A percentile compares a stretch with the other conserved stretches of the same genome.
These are phyloP conservation scores for Myoxocephalus aenaeus DNA, from an alignment of 2,797 vertebrate species.

Conservation along the genomic window DNA sequence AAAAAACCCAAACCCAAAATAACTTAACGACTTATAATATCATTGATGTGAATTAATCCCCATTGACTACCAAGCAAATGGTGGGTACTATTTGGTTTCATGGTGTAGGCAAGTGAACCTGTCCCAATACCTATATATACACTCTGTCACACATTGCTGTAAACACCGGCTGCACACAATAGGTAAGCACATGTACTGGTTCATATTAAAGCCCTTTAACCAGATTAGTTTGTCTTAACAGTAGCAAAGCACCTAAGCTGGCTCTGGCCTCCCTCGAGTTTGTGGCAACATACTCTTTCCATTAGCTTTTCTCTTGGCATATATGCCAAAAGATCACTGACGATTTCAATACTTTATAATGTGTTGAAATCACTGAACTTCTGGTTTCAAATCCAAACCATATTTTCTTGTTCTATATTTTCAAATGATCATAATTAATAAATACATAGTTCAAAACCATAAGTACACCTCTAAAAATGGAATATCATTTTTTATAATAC, in stretches of 20 bases:
- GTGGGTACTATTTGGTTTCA: not conserved
- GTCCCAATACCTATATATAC: not conserved
- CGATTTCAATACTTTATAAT: not conserved
- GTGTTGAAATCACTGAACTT: not conserved
- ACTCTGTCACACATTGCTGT: slow-evolving; percentile 18
- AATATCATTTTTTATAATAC: not conserved
- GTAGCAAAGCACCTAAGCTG: slow-evolving; percentile 65
- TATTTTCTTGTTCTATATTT: not conserved
- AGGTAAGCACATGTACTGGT: slow-evolving; percentile 52
- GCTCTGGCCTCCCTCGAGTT: slow-evolving; percentile 41
- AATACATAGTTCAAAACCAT: not conserved
- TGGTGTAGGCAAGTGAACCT: not conserved
- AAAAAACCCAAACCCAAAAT: not conserved
- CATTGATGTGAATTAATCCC: not conserved
- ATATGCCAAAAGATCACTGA: slow-evolving; percentile 6
- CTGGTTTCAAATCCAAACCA: not conserved
- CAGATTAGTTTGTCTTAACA: slow-evolving; percentile 80
- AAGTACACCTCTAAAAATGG: not conserved
- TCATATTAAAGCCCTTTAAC: slow-evolving; percentile 67
- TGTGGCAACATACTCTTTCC: slow-evolving; percentile 40
- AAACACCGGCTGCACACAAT: slow-evolving; percentile 56
- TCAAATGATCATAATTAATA: not conserved
- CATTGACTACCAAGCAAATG: not conserved
- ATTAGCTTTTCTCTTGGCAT: slow-evolving; percentile 15
- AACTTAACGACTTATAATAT: not conserved